Evolutionary conservation across 2,113 vertebrate genomes (phyloP), one percentile per base, ranked within the genome.

Genomic region (Albula goreensis): DNA sequence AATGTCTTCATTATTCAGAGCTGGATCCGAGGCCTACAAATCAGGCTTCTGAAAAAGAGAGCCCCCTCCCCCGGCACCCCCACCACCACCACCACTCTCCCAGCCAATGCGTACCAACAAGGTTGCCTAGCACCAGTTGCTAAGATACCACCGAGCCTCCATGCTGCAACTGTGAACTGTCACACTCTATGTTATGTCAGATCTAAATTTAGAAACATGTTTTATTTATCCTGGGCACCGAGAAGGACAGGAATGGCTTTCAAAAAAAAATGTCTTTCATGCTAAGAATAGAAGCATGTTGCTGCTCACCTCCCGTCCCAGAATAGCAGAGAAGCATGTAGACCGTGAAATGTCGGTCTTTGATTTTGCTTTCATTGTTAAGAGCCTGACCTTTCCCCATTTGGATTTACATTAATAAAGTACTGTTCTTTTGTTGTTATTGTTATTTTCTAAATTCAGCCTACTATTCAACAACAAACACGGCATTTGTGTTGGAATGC

Each of bases 91-190:
- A 78, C 48, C 93, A 90, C 91, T 90, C 89, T 89, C 92, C 93
- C 90, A 57, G 90, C 93, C 90, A 60, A 90, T 95, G 94, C 93
- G 94, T 94, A 94, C 94, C 91, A 95, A 93, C 91, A 92, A 91
- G 90, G 93, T 94, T 94, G 93, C 93, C 92, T 91, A 91, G 94
- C 91, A 93, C 89, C 92, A 92, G 94, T 95, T 94, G 94, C 94
- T 92, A 92, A 92, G 94, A 93, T 94, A 95, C 94, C 90, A 82
- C 86, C 85, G 87, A 89, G 87, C 90, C 90, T 85, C 90, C 87
- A 90, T 91, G 87, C 93, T 91, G 85, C 90, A 91, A 92, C 93
- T 92, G 93, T 87, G 90, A 87, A 90, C 87, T 78, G 84, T 90
- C 91, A 92, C 91, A 84, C 92, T 94, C 31, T 92, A 93, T 93